A percentile compares a stretch with the other conserved stretches of the same genome.
phyloP scores from a whole-genome alignment of 2,113 vertebrate genomes.

The Chloropsis hardwickii region DNA sequence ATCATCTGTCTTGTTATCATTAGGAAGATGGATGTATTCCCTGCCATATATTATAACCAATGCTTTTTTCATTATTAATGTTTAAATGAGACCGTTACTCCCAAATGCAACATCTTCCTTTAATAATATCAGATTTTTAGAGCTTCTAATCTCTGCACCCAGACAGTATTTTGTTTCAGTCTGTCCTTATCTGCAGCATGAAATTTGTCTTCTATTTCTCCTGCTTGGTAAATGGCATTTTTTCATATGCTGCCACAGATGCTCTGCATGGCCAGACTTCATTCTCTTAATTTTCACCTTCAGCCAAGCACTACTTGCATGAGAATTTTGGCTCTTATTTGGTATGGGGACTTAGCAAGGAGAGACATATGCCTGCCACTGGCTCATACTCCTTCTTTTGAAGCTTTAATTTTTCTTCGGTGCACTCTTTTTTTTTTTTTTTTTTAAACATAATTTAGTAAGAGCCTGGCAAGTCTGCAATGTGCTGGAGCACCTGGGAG shows the following conservation, averaged over 20 bases:
- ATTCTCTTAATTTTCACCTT: not conserved
- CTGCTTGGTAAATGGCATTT: not conserved
- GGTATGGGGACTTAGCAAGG: not conserved
- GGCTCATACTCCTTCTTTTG: not conserved
- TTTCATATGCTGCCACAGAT: not conserved
- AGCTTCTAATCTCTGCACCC: not conserved
- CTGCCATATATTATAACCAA: not conserved
- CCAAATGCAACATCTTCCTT: not conserved
- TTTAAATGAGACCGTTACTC: not conserved
- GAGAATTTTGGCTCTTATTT: not conserved
- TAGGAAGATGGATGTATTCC: not conserved
- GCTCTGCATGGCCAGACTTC: not conserved
- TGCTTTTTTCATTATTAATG: not conserved
- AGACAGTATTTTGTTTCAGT: conserved; percentile 2
- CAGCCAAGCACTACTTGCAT: not conserved
- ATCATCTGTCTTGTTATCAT: conserved; percentile 2
- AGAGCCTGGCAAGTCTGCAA: not conserved
- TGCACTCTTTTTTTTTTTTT: not conserved
- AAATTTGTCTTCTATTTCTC: conserved; percentile 20
- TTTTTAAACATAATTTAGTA: not conserved
- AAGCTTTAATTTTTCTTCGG: not conserved
- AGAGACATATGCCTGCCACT: not conserved
- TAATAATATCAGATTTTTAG: not conserved
- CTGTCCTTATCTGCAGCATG: not conserved
- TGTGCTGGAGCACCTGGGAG: not conserved